phyloP scores from a whole-genome alignment of 2,888 invertebrate genomes.

The Geophilus truncorum region DNA sequence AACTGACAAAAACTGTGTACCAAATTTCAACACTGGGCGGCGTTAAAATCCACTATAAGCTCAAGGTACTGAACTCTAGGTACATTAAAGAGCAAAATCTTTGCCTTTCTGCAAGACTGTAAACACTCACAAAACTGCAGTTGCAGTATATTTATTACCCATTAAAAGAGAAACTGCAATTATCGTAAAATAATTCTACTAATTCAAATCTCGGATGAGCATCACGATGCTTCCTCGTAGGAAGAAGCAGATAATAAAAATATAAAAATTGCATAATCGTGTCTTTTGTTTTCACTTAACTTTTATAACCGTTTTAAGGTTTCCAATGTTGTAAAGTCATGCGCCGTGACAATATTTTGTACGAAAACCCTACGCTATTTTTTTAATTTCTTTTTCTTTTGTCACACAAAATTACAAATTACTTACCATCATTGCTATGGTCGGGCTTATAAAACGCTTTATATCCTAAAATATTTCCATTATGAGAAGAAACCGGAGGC shows the following conservation, averaged over 20 bases:
- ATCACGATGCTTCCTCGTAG: background rate
- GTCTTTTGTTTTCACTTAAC: background rate
- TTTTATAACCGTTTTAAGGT: background rate
- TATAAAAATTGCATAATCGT: background rate
- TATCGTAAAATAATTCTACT: constrained; percentile 39
- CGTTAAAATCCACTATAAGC: no score
- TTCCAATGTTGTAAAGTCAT: no score
- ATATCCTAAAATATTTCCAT: constrained; percentile 50
- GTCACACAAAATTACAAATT: background rate
- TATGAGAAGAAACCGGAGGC: constrained; percentile 47
- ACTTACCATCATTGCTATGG: constrained; percentile 34
- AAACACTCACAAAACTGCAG: constrained; percentile 9
- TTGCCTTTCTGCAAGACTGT: no score
- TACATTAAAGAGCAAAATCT: no score
- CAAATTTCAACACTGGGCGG: no score
- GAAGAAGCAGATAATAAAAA: background rate
- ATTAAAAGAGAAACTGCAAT: background rate
- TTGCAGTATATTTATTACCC: background rate
- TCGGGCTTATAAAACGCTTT: constrained; percentile 39
- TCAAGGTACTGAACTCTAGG: no score
- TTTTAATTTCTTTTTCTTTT: background rate
- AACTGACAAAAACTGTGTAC: constrained; percentile 38
- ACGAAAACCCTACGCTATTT: no score
- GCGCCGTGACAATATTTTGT: no score
- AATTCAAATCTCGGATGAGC: background rate